These are phyloP conservation scores for Fragum fragum DNA, from an alignment of 2,888 invertebrate species.

Conservation along the genomic window DNA sequence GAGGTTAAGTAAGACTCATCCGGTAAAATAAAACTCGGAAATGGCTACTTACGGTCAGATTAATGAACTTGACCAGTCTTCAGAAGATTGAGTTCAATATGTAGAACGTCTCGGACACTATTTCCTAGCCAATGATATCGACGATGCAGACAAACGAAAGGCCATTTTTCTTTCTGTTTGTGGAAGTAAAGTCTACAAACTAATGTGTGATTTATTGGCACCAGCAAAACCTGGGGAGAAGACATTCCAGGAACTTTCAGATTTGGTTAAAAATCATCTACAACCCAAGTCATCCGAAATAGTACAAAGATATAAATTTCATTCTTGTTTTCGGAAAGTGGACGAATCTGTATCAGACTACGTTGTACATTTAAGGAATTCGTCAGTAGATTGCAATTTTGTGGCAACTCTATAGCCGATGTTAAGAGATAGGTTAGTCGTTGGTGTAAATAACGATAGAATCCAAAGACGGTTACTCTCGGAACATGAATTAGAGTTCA, in stretches of 20 bases:
- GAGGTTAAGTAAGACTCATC: not conserved
- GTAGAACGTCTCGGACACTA: slow-evolving; percentile 40
- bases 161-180: slow-evolving; percentile 42
- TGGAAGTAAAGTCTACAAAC: slow-evolving; percentile 40
- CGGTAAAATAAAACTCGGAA: too few relatives aligned
- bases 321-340: slow-evolving; percentile 6
- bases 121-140: slow-evolving; percentile 43
- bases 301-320: too few relatives aligned
- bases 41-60: slow-evolving; percentile 21
- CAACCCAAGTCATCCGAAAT: slow-evolving; percentile 56
- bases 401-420: slow-evolving; percentile 36
- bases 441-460: slow-evolving; percentile 51
- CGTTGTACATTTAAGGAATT: slow-evolving; percentile 43
- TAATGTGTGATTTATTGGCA: slow-evolving; percentile 31
- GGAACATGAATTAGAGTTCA: slow-evolving; percentile 37
- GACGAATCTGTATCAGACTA: slow-evolving; percentile 23
- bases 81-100: slow-evolving; percentile 40
- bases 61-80: slow-evolving; percentile 24
- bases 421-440: slow-evolving; percentile 56
- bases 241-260: too few relatives aligned
- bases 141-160: too few relatives aligned
- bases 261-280: slow-evolving; percentile 44
- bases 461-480: slow-evolving; percentile 51
- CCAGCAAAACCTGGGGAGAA: slow-evolving; percentile 34
- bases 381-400: slow-evolving; percentile 59